These are phyloP conservation scores for Sanderia malayensis DNA, from an alignment of 30 jellyfish, hydroid and myxozoan species.

Conservation along the genomic window DNA sequence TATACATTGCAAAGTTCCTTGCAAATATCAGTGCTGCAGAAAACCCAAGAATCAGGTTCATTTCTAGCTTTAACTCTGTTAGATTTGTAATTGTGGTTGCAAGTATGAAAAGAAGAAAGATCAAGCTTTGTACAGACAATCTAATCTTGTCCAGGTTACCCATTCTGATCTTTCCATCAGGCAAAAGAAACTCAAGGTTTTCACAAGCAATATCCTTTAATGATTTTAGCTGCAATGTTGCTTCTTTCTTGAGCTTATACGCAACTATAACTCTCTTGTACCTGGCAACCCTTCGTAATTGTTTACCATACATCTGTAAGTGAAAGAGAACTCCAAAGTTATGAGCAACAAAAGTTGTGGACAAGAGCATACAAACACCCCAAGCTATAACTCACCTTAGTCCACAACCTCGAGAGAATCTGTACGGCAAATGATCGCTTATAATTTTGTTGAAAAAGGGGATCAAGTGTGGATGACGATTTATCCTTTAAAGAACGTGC, in stretches of 20 bases:
- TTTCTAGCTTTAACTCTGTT: conserved; percentile 34
- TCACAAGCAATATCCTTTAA: conserved; percentile 78
- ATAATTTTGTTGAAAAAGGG: conserved; percentile 20
- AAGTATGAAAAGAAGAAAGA: conserved; percentile 10
- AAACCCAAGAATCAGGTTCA: conserved; percentile 20
- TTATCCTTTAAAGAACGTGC: conserved; percentile 26
- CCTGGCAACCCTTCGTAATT: conserved; percentile 48
- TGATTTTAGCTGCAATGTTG: conserved; percentile 44
- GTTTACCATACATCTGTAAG: conserved; percentile 55
- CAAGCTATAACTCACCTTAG: conserved; percentile 52
- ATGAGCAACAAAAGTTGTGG: too few relatives aligned
- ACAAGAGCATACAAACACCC: too few relatives aligned
- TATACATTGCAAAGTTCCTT: conserved; percentile 48
- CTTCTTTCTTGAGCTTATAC: conserved; percentile 17
- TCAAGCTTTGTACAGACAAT: conserved; percentile 28
- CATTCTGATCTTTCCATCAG: conserved; percentile 68
- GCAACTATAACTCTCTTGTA: conserved; percentile 72
- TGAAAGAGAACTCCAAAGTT: too few relatives aligned
- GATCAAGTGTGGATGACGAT: conserved; percentile 29
- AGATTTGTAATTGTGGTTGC: conserved; percentile 45
- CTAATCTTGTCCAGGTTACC: conserved; percentile 53
- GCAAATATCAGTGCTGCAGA: conserved; percentile 11
- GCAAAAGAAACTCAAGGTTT: conserved; percentile 67
- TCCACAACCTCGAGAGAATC: conserved; percentile 35
- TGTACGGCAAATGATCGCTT: conserved; percentile 7